phyloP scores from a whole-genome alignment of 2,888 invertebrate genomes.

The Coleophora flavipennella region DNA sequence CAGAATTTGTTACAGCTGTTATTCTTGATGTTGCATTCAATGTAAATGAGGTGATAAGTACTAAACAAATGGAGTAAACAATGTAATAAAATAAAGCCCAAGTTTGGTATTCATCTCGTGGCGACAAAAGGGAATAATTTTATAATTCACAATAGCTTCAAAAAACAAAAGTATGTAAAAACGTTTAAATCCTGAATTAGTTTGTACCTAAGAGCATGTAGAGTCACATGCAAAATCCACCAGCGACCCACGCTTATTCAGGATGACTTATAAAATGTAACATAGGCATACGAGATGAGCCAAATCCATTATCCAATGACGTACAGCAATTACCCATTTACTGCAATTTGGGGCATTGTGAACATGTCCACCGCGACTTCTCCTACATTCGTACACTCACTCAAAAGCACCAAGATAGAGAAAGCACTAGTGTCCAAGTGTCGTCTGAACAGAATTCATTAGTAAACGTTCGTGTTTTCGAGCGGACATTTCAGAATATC shows the following conservation, averaged over 20 bases:
- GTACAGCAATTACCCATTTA: conserved; percentile 71
- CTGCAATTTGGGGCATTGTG: conserved; percentile 68
- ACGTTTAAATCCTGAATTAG: too few relatives aligned
- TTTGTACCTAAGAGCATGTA: conserved; percentile 7
- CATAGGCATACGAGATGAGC: conserved; percentile 58
- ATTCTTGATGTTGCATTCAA: not conserved
- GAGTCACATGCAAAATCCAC: conserved; percentile 62
- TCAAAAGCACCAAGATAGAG: conserved; percentile 59
- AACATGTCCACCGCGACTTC: conserved; percentile 49
- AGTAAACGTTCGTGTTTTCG: conserved; percentile 42
- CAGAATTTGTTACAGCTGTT: not conserved
- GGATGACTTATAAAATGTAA: conserved; percentile 50
- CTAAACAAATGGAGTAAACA: too few relatives aligned
- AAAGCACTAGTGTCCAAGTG: conserved; percentile 53
- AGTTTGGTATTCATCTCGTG: conserved; percentile 57
- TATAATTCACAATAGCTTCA: conserved; percentile 50
- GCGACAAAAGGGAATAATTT: conserved; percentile 49
- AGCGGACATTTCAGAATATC: conserved; percentile 55
- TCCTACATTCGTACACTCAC: conserved; percentile 65
- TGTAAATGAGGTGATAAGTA: not conserved
- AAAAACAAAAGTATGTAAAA: conserved; percentile 43
- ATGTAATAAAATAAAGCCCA: conserved; percentile 15
- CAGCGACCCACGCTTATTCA: conserved; percentile 44
- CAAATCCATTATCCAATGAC: conserved; percentile 71
- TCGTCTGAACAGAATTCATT: conserved; percentile 38